Evolutionary conservation across 1,140 invertebrate genomes (phyloP).

Genomic region (Temnothorax nylanderi): DNA sequence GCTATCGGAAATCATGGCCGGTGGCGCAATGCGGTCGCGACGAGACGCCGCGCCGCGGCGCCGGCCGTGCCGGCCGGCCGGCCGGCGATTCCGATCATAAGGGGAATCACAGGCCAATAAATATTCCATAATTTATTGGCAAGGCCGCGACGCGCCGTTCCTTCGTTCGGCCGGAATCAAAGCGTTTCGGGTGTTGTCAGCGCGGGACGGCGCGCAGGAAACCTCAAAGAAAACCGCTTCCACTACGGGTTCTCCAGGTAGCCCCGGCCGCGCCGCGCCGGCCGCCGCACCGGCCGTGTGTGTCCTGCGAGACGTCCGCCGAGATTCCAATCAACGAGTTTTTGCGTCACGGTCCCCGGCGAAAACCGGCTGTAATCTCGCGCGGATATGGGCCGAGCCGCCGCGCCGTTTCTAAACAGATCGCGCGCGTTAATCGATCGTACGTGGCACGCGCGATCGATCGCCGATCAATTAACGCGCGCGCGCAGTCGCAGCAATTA

Average conservation of each 20-base stretch:
- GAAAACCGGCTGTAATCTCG: slow-evolving; percentile 57
- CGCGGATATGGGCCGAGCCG: slow-evolving; percentile 38
- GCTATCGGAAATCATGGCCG: slow-evolving; percentile 9
- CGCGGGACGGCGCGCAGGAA: slow-evolving; percentile 58
- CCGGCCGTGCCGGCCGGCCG: neutral
- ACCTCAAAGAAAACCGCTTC: slow-evolving; percentile 77
- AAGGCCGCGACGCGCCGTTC: slow-evolving; percentile 55
- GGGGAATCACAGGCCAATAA: slow-evolving; percentile 66
- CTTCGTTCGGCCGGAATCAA: slow-evolving; percentile 72
- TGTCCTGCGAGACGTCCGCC: slow-evolving; percentile 60
- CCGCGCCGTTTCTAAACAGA: slow-evolving; percentile 41
- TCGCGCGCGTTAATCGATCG: slow-evolving; percentile 48
- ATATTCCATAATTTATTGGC: slow-evolving; percentile 77
- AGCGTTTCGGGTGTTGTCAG: slow-evolving; percentile 72
- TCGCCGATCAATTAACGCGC: slow-evolving; percentile 53
- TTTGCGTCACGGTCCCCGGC: slow-evolving; percentile 65
- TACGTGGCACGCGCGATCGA: slow-evolving; percentile 47
- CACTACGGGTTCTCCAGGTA: slow-evolving; percentile 71
- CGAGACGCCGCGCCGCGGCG: slow-evolving; percentile 1
- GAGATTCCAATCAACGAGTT: slow-evolving; percentile 79
- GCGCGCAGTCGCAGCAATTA: slow-evolving; percentile 16
- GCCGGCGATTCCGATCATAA: slow-evolving; percentile 43
- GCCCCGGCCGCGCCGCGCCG: neutral
- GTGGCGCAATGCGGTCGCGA: slow-evolving; percentile 32
- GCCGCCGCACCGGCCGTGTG: neutral